Evolutionary conservation across 1,140 invertebrate species (phyloP).

Genomic region (silkworm (Bombyx mori)): DNA sequence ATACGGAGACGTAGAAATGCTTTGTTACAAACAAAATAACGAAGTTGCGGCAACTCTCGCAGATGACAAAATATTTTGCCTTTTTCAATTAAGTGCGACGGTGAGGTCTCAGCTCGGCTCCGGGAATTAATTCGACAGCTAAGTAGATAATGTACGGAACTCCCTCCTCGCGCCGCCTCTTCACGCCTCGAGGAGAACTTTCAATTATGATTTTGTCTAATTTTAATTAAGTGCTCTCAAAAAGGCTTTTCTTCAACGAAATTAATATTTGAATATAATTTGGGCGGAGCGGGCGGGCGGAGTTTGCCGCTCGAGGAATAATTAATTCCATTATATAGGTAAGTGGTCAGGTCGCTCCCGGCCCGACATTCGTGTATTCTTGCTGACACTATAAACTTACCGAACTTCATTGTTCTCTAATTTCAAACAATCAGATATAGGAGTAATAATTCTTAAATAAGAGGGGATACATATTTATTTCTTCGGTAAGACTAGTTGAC

Average conservation of each 20-base stretch:
- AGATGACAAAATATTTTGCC: slow-evolving; percentile 33
- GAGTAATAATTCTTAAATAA: too few relatives aligned
- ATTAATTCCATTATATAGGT: slow-evolving; percentile 62
- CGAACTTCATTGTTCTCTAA: too few relatives aligned
- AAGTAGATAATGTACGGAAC: slow-evolving; percentile 65
- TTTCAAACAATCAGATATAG: too few relatives aligned
- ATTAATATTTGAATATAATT: slow-evolving; percentile 72
- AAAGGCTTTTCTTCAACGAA: slow-evolving; percentile 66
- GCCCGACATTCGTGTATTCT: background rate
- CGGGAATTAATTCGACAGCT: slow-evolving; percentile 61
- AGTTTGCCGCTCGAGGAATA: slow-evolving; percentile 58
- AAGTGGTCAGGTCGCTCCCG: slow-evolving; percentile 35
- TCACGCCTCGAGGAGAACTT: slow-evolving; percentile 69
- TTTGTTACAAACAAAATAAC: slow-evolving; percentile 7
- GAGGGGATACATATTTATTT: too few relatives aligned
- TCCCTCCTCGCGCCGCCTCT: slow-evolving; percentile 49
- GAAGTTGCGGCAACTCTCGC: slow-evolving; percentile 9
- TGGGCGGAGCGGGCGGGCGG: slow-evolving; percentile 59
- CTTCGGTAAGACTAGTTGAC: too few relatives aligned
- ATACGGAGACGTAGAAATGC: background rate
- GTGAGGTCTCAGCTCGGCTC: slow-evolving; percentile 24
- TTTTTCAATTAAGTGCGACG: slow-evolving; percentile 39
- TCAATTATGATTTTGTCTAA: slow-evolving; percentile 72
- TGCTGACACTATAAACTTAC: too few relatives aligned
- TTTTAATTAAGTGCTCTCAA: slow-evolving; percentile 71